Evolutionary conservation across 2,113 vertebrate genomes (phyloP).

Genomic region (Meriones unguiculatus): DNA sequence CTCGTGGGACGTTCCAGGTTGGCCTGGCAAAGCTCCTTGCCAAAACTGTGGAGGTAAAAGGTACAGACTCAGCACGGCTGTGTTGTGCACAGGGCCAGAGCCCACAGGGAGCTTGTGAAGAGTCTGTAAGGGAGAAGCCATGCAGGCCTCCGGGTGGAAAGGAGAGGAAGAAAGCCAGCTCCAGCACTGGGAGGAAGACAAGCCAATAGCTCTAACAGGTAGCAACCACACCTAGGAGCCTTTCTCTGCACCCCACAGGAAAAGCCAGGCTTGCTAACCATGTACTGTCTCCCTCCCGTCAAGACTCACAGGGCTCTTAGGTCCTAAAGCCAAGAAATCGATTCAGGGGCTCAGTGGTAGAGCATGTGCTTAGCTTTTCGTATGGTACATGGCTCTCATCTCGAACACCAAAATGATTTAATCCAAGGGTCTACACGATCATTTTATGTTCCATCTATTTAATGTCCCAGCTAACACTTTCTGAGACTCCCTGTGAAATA

Average conservation of each 20-base stretch:
- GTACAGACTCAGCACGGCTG: background rate
- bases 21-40: constrained; percentile 93
- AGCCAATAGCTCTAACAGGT: background rate
- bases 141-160: background rate
- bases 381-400: background rate
- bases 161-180: background rate
- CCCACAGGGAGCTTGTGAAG: background rate
- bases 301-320: background rate
- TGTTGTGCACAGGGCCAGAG: rapidly evolving
- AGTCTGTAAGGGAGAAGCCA: background rate
- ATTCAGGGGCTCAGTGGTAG: background rate
- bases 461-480: background rate
- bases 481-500: background rate
- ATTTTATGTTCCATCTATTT: background rate
- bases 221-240: background rate
- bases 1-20: constrained; percentile 94
- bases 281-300: rapidly evolving
- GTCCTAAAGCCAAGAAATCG: background rate
- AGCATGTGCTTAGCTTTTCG: background rate
- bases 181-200: background rate
- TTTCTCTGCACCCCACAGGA: rapidly evolving
- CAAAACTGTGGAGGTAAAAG: constrained; percentile 91
- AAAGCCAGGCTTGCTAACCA: background rate
- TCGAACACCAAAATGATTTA: background rate
- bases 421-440: background rate